phyloP scores from a whole-genome alignment of 2,797 vertebrate genomes.

The Mionectes olivaceus region DNA sequence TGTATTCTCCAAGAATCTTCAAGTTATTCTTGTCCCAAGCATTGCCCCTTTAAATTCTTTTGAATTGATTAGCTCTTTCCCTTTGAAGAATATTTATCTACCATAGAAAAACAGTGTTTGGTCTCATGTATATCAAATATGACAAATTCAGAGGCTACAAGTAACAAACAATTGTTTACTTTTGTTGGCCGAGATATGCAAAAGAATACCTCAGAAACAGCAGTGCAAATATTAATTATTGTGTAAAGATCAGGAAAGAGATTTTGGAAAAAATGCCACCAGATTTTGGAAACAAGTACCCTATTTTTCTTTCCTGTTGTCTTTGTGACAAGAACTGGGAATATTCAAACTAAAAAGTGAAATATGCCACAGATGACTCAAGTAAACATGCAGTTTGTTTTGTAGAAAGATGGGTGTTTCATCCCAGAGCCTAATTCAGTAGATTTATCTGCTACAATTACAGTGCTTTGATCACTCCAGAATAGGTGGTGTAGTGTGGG shows the following conservation, averaged over 20 bases:
- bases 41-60: background rate
- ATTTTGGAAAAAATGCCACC: background rate
- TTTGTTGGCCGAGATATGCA: background rate
- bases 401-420: conserved; percentile 65
- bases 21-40: background rate
- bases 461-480: conserved; percentile 80
- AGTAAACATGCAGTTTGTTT: conserved; percentile 54
- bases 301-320: background rate
- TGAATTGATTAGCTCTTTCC: background rate
- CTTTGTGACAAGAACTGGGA: conserved; percentile 1
- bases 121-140: background rate
- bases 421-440: conserved; percentile 69
- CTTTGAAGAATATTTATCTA: conserved; percentile 35
- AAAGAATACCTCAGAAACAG: background rate
- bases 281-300: background rate
- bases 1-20: background rate
- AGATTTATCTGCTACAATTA: conserved; percentile 83
- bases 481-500: conserved; percentile 76
- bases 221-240: background rate
- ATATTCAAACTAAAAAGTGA: conserved; percentile 29
- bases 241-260: background rate
- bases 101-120: background rate
- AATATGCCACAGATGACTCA: conserved; percentile 21
- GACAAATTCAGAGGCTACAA: background rate
- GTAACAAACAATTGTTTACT: background rate